Base-by-base conservation (phyloP, 2,113 vertebrate genomes). In the Nothoprocta perdicaria region DNA sequence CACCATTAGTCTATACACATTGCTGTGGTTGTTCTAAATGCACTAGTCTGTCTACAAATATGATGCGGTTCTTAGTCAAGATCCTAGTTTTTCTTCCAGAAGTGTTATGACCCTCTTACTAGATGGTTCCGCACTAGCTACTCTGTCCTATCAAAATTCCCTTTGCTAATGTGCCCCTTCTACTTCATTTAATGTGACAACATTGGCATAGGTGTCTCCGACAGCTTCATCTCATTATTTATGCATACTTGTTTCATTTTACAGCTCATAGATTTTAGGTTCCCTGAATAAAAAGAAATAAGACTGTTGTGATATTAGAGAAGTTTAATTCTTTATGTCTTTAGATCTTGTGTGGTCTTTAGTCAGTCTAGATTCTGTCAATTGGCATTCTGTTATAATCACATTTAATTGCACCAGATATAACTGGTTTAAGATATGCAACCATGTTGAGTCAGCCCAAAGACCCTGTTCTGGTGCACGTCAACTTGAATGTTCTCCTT, bases 391-490 rank as follows among this genome's bases (percentile, higher is more conserved):
- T 63, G 78, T 29, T 2, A 13, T 8, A 50, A 6, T 6, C 16
- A 53, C 19, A 4, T 35, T n/a, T 6, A 48, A 3, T 45, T 50
- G 27, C 33, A 73, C 8, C 14, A 61, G 26, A 3, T 23, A 1
- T 45, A 48, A 40, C 4, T 53, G 26, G 12, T 26, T n/a, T 55
- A 62, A 58, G 15, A 24, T 18, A 16, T 2, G 8, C 2, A 61
- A 23, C 4, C 8, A 10, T 1, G 3, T 4, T 2, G 3, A 55
- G 2, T 4, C 11, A 58, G 9, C 19, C 23, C 19, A 19, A 60
- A 53, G 8, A 19, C 15, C 27, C 5, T 66, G 24, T 63, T 13
- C 16, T 61, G 24, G 6, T 14, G 38, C 4, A 18, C 12, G 33
- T 4, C 6, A 53, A 14, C 22, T 80, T 48, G 0, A 5, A 0